These are phyloP conservation scores for Tauraco hartlaubi DNA, from an alignment of 2,797 vertebrate species.

Conservation along the genomic window DNA sequence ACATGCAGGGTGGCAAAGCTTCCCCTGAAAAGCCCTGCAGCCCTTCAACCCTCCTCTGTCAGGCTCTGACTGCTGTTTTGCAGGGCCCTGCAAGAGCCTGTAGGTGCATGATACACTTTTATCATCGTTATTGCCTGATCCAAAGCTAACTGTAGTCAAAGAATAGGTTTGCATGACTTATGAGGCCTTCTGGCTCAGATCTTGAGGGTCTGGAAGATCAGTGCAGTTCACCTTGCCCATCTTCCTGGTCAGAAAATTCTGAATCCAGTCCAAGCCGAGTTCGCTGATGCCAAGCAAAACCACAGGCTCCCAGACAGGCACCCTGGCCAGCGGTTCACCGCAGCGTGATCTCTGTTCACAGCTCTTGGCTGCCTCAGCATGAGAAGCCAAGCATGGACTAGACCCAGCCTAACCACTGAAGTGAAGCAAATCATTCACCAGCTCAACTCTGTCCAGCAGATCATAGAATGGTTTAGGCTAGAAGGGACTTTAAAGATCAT, in stretches of 20 bases:
- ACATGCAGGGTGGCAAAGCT: background rate
- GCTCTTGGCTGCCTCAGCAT: background rate
- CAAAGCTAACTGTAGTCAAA: background rate
- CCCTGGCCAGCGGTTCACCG: background rate
- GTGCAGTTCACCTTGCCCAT: background rate
- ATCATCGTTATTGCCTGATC: background rate
- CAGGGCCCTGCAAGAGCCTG: background rate
- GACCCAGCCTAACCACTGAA: background rate
- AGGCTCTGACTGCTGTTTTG: background rate
- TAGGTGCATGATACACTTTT: background rate
- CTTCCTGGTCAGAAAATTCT: background rate
- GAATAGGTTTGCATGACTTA: accelerated
- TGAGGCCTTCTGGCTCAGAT: background rate
- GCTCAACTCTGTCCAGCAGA: slow-evolving; percentile 9
- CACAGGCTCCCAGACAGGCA: background rate
- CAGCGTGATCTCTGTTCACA: background rate
- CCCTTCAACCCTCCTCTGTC: background rate
- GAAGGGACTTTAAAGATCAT: no score
- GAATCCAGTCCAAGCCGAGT: background rate
- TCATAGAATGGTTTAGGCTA: background rate
- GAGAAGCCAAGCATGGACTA: background rate
- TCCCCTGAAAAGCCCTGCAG: background rate
- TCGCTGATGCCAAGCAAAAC: background rate
- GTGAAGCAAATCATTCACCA: background rate
- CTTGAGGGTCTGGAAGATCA: background rate